Base-by-base conservation (phyloP, 37 sponge, comb jelly and placozoan genomes). In the Corticium candelabrum region DNA sequence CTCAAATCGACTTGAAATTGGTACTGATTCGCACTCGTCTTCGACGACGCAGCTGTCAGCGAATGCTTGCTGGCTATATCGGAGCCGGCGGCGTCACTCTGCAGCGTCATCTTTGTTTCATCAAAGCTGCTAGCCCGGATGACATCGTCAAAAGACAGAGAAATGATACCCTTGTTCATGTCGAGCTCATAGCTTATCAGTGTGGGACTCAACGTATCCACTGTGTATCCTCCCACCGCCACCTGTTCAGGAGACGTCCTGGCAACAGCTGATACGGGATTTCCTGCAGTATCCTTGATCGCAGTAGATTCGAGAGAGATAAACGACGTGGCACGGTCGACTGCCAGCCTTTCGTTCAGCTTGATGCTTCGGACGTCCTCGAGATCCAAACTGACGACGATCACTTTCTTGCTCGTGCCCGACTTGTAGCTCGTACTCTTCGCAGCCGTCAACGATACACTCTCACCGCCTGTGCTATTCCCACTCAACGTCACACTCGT, bases 91-190 rank as follows among this genome's bases (percentile, higher is more conserved):
- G 29, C 21, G 73, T 15, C 21, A 32, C 73, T 86, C 75, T 88
- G 91, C 3, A 94, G 76, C 34, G 80, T 78, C 40, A 94, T 68
- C 33, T 80, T 80, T 57, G 67, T 76, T 0, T 83, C 74, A 5
- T 85, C 76, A 0, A 94, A 56, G 3, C 87, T 35, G 35, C 31
- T 74, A 1, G 76, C 29, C 36, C 5, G 5, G 29, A 70, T 70
- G 73, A 70, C 73, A 62, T 94, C 95, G 84, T 88, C 83, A 71
- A 94, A 94, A 1, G 82, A 37, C 34, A 94, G 80, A 35, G 76
- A 79, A 40, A 94, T 81, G 11, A 35, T 34, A 40, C 85, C 84
- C 5, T 67, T 70, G 0, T 84, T 81, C 34, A 87, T 79, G 76
- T 90, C 87, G 27, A 94, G 71, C 5, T 84, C 83, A 69, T 90